Conservation (phyloP, 1,140 invertebrate genomes). For the Mya arenaria region DNA sequence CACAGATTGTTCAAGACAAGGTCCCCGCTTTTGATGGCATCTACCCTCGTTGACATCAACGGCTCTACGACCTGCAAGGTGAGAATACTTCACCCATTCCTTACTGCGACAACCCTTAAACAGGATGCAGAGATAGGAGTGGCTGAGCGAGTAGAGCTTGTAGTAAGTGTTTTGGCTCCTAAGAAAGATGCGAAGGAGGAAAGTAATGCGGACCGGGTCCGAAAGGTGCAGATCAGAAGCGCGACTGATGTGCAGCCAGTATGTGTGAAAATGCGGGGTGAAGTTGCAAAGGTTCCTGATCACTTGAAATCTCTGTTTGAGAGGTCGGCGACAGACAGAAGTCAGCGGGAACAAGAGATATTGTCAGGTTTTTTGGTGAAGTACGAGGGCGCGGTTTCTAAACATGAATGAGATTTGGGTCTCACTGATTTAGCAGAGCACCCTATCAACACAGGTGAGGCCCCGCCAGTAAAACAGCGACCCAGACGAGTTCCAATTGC, state of each 20-base stretch:
- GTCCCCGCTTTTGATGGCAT: neutral
- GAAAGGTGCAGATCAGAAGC: neutral
- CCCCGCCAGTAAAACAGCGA: conserved; percentile 3
- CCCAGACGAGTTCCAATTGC: neutral
- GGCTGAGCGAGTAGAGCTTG: neutral
- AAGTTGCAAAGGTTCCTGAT: neutral
- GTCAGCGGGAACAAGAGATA: neutral
- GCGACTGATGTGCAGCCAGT: neutral
- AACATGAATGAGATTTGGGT: conserved; percentile 29
- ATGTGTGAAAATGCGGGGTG: neutral
- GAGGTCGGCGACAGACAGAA: neutral
- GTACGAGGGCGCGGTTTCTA: neutral
- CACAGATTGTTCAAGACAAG: neutral
- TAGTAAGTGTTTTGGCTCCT: neutral
- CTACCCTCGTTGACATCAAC: conserved; percentile 10
- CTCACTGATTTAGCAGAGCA: conserved; percentile 12
- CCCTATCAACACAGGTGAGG: conserved; percentile 12
- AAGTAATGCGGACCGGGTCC: neutral
- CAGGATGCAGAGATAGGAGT: conserved; percentile 11
- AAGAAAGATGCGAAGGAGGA: neutral
- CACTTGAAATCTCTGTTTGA: neutral
- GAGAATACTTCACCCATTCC: neutral
- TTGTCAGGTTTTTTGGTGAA: neutral
- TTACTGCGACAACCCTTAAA: neutral
- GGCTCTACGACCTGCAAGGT: conserved; percentile 2